Evolutionary conservation across 2,797 vertebrate species (phyloP).

Genomic region (Buceros bicornis): DNA sequence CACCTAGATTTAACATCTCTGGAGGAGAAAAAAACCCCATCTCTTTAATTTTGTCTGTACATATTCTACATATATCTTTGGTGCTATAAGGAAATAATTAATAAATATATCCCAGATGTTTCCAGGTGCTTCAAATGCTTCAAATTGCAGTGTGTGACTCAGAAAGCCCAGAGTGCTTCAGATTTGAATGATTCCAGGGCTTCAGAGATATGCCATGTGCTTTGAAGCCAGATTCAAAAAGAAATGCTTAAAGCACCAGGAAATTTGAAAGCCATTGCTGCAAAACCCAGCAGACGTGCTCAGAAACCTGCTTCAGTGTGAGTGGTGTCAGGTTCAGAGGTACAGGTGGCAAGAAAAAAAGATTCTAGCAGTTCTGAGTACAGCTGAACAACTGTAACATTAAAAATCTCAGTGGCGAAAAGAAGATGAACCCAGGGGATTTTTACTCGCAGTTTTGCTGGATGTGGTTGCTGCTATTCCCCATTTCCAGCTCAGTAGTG

Average conservation of each 20-base stretch:
- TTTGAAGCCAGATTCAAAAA: constrained; percentile 65
- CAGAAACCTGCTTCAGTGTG: not conserved
- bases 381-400: not conserved
- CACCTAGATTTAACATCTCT: not conserved
- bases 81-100: constrained; percentile 40
- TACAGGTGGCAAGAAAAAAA: constrained; percentile 15
- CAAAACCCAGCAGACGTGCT: constrained; percentile 44
- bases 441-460: not conserved
- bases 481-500: not conserved
- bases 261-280: constrained; percentile 45
- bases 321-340: not conserved
- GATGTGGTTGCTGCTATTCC: not conserved
- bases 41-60: constrained; percentile 16
- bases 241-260: constrained; percentile 42
- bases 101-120: constrained; percentile 46
- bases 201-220: constrained; percentile 28
- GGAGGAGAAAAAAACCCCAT: not conserved
- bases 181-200: constrained; percentile 55
- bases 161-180: constrained; percentile 42
- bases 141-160: constrained; percentile 31
- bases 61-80: not conserved
- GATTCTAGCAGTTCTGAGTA: not conserved
- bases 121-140: constrained; percentile 30
- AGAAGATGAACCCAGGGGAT: not conserved
- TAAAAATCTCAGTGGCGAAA: not conserved